Evolutionary conservation across 30 jellyfish, hydroid and myxozoan genomes (phyloP).

Genomic region (Haliclystus octoradiatus): DNA sequence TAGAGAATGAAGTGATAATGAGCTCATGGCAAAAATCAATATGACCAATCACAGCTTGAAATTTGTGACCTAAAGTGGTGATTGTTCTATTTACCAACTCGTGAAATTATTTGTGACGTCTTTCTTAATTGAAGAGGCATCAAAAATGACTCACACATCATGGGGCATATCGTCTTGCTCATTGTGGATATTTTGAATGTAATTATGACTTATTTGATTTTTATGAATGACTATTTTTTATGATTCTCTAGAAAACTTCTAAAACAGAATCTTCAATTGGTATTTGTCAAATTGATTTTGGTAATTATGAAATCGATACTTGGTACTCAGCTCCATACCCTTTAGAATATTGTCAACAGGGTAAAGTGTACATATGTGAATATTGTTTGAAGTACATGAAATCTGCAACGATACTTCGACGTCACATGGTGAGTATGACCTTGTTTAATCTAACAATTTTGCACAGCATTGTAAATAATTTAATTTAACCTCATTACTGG

Average conservation of each 20-base stretch:
- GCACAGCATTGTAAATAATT: neutral
- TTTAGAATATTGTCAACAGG: slow-evolving; percentile 30
- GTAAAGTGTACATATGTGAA: slow-evolving; percentile 62
- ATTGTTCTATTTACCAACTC: neutral
- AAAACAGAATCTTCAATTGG: too few relatives aligned
- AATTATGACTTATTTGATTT: slow-evolving; percentile 2
- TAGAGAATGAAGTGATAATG: too few relatives aligned
- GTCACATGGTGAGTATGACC: slow-evolving; percentile 68
- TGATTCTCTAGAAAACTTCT: too few relatives aligned
- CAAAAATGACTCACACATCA: too few relatives aligned
- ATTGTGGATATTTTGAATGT: slow-evolving; percentile 23
- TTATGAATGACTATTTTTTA: slow-evolving; percentile 21
- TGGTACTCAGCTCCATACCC: slow-evolving; percentile 88
- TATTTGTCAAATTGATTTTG: slow-evolving; percentile 35
- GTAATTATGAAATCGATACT: slow-evolving; percentile 56
- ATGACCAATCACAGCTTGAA: neutral
- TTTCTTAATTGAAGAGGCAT: too few relatives aligned
- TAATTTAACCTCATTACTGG: neutral
- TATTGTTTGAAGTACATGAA: slow-evolving; percentile 64
- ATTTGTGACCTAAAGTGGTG: neutral
- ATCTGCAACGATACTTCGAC: slow-evolving; percentile 55
- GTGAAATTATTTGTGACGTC: too few relatives aligned
- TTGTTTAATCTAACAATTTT: neutral
- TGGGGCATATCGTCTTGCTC: too few relatives aligned
- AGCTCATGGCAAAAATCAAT: neutral